These are phyloP conservation scores for Emys orbicularis DNA, from an alignment of 2,797 vertebrate genomes.

Conservation along the genomic window DNA sequence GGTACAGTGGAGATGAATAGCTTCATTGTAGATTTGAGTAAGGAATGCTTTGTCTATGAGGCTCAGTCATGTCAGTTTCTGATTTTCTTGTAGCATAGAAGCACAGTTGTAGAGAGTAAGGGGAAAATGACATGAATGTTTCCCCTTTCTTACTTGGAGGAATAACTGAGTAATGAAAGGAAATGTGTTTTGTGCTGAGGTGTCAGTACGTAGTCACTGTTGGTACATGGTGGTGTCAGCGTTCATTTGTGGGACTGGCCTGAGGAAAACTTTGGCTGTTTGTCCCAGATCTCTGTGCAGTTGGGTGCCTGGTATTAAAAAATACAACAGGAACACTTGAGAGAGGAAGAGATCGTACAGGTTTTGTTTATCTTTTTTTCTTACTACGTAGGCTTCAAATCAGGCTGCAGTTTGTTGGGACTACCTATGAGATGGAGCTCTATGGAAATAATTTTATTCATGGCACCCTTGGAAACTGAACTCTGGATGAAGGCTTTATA, in stretches of 20 bases:
- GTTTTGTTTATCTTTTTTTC: not conserved
- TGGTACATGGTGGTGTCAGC: accelerated
- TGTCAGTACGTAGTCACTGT: not conserved
- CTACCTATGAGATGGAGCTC: not conserved
- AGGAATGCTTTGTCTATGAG: constrained; percentile 49
- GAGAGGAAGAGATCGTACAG: not conserved
- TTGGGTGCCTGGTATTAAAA: not conserved
- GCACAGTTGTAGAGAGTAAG: not conserved
- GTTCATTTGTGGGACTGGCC: accelerated
- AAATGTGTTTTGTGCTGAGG: not conserved
- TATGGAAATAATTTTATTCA: not conserved
- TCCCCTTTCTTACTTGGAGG: accelerated
- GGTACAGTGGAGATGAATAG: constrained; percentile 33
- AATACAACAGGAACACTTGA: not conserved
- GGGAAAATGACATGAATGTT: not conserved
- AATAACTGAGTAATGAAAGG: not conserved
- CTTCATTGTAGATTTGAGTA: not conserved
- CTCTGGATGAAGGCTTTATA: not conserved
- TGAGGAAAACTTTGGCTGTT: not conserved
- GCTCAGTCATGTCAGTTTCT: constrained; percentile 2
- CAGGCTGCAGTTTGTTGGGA: not conserved
- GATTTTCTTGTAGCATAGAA: not conserved
- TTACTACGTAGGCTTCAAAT: accelerated
- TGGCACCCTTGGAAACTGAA: not conserved
- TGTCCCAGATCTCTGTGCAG: not conserved